Base-by-base conservation (phyloP, 2,888 invertebrate genomes). In the Drosophila differens region DNA sequence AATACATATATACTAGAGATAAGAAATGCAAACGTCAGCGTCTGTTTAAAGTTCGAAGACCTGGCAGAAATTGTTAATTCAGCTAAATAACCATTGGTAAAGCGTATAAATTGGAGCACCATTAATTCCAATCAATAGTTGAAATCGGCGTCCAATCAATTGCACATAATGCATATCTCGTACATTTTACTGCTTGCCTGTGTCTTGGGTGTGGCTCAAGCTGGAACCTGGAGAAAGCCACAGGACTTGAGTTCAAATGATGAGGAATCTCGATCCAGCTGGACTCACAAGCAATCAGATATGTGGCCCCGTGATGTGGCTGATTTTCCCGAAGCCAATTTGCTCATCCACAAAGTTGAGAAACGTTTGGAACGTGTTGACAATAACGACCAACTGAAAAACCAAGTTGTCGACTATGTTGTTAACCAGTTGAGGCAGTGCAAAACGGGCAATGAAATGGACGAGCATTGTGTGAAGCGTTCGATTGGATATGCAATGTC, bases 331-430 rank as follows among this genome's bases (percentile, higher is more conserved):
- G 74, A 77, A 41, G 80, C 87, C n/a, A 73, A 77, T 59, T 22
- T 73, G 30, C 80, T 89, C 3, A 74, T 90, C 6, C 79, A 75
- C 63, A 87, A 90, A 67, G 89, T 87, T 2, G 89, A 90, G 33
- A 72, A 75, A 33, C 90, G 90, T 2, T n/a, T 87, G 67, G 57
- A 77, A 2, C 62, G 59, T 39, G 54, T 83, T 3, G 30, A 70
- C 14, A 49, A 16, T 25, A 47, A 69, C 47, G 58, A 72, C 5
- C 32, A 74, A 5, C 32, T 70, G 0, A 77, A 53, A 14, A 39
- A 37, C 0, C 63, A 63, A 16, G 74, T 87, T 32, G 57, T 76
- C 19, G 49, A 81, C 14, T 82, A 73, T n/a, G 86, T 79, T 1
- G 61, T 74, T 0, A 30, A 57, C 3, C 71, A 79, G 19, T 37